A percentile compares a stretch with the other conserved stretches of the same genome.
These are phyloP conservation scores for Microcebus ravelobensis DNA, from an alignment of 2,113 vertebrate genomes.

Conservation along the genomic window DNA sequence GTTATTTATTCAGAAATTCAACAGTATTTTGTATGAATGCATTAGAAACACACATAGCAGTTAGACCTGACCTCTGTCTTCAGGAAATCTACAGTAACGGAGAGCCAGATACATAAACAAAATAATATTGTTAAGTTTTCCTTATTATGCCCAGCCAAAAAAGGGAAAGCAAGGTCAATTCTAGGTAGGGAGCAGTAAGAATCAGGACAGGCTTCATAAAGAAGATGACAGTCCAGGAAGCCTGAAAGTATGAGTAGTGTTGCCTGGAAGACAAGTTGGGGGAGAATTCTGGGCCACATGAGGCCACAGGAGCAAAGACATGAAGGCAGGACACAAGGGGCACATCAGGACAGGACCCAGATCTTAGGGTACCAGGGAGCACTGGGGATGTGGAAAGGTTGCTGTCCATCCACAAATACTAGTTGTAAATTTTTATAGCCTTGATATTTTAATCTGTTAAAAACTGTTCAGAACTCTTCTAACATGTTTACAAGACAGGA, in stretches of 20 bases:
- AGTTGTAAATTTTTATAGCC: not conserved
- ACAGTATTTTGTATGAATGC: not conserved
- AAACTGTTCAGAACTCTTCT: not conserved
- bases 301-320: not conserved
- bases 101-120: not conserved
- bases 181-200: not conserved
- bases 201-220: not conserved
- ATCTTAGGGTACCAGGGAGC: not conserved
- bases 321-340: not conserved
- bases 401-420: not conserved
- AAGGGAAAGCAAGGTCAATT: not conserved
- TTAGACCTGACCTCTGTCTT: not conserved
- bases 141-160: not conserved
- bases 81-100: not conserved
- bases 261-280: not conserved
- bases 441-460: not conserved
- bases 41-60: not conserved
- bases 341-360: not conserved
- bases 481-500: not conserved
- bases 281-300: not conserved
- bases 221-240: not conserved
- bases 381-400: not conserved
- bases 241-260: not conserved
- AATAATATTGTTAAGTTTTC: not conserved
- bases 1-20: not conserved